These are phyloP conservation scores for Porites divaricata DNA, from an alignment of 92 coral and sea anemone species.

Conservation along the genomic window DNA sequence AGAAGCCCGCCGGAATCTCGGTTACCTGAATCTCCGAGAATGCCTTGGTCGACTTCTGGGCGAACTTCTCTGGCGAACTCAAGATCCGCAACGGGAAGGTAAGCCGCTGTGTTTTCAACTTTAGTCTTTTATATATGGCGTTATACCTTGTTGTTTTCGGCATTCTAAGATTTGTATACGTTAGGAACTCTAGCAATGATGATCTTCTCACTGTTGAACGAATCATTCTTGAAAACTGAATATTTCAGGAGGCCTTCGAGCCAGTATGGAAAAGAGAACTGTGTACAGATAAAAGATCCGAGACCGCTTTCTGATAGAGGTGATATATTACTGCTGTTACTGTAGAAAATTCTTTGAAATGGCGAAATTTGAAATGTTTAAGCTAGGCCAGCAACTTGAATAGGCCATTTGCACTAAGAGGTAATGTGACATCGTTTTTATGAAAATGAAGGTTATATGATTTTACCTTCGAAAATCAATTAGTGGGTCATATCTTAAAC, in stretches of 20 bases:
- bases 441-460: no score
- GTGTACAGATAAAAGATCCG: constrained; percentile 70
- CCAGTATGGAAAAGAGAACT: constrained; percentile 82
- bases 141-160: background rate
- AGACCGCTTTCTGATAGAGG: constrained; percentile 81
- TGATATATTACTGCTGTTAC: constrained; percentile 2
- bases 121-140: no score
- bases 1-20: no score
- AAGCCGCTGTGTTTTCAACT: background rate
- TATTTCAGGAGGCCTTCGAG: constrained; percentile 63
- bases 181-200: background rate
- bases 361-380: no score
- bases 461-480: no score
- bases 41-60: constrained; percentile 57
- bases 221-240: background rate
- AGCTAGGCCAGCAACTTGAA: no score
- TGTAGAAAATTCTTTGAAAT: background rate
- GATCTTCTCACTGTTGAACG: background rate
- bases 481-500: no score
- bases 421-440: no score
- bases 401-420: no score
- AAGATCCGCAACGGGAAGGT: constrained; percentile 34
- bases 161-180: background rate
- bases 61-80: constrained; percentile 24
- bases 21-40: no score